These are phyloP conservation scores for Pseudococcus viburni DNA, from an alignment of 2,888 invertebrate genomes.

Conservation along the genomic window DNA sequence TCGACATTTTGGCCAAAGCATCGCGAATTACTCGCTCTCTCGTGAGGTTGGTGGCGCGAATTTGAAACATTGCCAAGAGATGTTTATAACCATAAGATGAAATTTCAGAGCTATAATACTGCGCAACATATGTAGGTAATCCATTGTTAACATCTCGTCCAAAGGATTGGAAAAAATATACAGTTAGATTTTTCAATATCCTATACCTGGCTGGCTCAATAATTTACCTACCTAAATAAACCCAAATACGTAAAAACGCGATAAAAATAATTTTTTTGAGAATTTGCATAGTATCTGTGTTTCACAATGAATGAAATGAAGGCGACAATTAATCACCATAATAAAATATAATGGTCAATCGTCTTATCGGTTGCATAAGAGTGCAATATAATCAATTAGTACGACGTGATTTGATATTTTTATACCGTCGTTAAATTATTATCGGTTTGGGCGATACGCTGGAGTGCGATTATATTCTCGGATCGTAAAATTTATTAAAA, in stretches of 20 bases:
- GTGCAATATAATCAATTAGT: no score
- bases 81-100: slow-evolving; percentile 23
- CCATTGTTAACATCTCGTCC: not conserved
- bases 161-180: not conserved
- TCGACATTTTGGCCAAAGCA: not conserved
- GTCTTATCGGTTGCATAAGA: no score
- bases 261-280: not conserved
- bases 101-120: not conserved
- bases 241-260: not conserved
- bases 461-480: no score
- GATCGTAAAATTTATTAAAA: no score
- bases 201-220: no score
- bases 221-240: no score
- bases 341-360: no score
- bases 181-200: not conserved
- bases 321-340: not conserved
- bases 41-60: not conserved
- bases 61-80: slow-evolving; percentile 11
- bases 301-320: not conserved
- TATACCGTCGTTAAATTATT: no score
- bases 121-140: not conserved
- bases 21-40: not conserved
- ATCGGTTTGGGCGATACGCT: no score
- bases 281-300: not conserved
- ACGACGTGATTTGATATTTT: no score